A percentile compares a stretch with the other conserved stretches of the same genome.
Evolutionary conservation across 1,140 invertebrate species (phyloP).

Genomic region (Eueides isabella): DNA sequence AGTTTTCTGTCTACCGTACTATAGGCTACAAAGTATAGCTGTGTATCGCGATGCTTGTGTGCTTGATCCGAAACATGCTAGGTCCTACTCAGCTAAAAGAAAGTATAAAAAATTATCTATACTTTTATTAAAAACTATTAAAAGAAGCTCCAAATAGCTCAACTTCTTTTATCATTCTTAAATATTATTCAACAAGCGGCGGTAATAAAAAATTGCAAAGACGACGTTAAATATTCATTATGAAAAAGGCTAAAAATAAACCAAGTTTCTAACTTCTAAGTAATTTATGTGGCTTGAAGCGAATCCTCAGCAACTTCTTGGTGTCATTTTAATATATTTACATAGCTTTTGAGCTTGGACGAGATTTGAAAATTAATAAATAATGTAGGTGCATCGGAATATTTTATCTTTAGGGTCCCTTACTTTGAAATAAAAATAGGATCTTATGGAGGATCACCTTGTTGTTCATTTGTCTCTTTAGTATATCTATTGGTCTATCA

Average conservation of each 20-base stretch:
- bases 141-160: neutral
- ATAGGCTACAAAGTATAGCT: too few species aligned
- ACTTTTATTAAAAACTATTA: neutral
- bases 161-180: neutral
- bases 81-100: neutral
- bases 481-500: too few species aligned
- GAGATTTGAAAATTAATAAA: slow-evolving; percentile 7
- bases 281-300: slow-evolving; percentile 35
- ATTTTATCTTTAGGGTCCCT: neutral
- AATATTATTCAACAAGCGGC: neutral
- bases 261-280: slow-evolving; percentile 24
- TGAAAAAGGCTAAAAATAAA: slow-evolving; percentile 22
- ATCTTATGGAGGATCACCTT: too few species aligned
- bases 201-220: neutral
- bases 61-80: too few species aligned
- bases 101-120: neutral
- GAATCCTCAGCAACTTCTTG: slow-evolving; percentile 24
- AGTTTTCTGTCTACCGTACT: too few species aligned
- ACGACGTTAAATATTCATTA: slow-evolving; percentile 12
- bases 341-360: slow-evolving; percentile 28
- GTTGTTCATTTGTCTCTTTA: too few species aligned
- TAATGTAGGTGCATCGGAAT: neutral
- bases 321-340: slow-evolving; percentile 33
- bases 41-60: too few species aligned
- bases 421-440: neutral